These are phyloP conservation scores for Scylla paramamosain DNA, from an alignment of 1,140 invertebrate species.

Conservation along the genomic window DNA sequence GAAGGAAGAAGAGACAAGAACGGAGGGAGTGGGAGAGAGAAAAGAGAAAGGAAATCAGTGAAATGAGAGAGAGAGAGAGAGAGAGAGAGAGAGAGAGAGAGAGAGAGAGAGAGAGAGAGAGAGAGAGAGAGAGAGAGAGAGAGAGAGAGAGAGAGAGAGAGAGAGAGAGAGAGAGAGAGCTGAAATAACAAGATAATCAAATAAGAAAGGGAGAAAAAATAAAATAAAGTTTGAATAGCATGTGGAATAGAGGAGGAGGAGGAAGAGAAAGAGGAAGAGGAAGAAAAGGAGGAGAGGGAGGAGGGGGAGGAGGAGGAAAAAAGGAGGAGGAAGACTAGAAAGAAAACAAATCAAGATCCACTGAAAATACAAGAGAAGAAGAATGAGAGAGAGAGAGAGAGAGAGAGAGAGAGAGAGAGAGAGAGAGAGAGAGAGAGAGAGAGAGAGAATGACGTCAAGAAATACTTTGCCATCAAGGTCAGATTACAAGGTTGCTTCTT, in stretches of 20 bases:
- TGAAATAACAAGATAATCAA: too few species aligned
- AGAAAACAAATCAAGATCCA: neutral
- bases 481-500: neutral
- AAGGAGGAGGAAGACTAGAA: too few species aligned
- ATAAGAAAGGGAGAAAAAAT: too few species aligned
- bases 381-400: too few species aligned
- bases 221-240: too few species aligned
- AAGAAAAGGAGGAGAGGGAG: too few species aligned
- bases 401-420: conserved; percentile 25
- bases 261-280: too few species aligned
- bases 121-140: conserved; percentile 43
- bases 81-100: conserved; percentile 22
- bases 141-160: conserved; percentile 24
- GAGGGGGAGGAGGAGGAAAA: too few species aligned
- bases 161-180: conserved; percentile 49
- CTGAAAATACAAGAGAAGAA: too few species aligned
- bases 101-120: conserved; percentile 42
- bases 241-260: too few species aligned
- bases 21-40: neutral
- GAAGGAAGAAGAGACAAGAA: too few species aligned
- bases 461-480: neutral
- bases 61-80: conserved; percentile 52
- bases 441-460: neutral
- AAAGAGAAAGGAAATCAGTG: too few species aligned
- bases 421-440: conserved; percentile 49